Conservation (phyloP, 2,888 invertebrate genomes). For the Apamea anceps region DNA sequence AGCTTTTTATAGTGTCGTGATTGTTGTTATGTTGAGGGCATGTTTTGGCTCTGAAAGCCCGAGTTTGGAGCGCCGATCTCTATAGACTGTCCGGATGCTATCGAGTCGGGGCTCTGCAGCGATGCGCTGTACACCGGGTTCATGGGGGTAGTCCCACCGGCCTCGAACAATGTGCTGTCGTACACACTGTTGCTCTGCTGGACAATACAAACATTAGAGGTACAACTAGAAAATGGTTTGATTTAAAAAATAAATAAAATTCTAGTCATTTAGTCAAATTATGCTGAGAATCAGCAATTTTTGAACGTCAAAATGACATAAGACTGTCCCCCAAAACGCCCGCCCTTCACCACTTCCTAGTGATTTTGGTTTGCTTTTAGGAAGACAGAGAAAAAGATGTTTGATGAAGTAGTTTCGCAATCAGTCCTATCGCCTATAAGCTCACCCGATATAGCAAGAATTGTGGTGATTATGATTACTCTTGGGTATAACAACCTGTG, state of each 20-base stretch:
- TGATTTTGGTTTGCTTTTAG: not conserved
- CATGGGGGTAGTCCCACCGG: slow-evolving; percentile 91
- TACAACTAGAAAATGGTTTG: not conserved
- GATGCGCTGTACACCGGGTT: slow-evolving; percentile 93
- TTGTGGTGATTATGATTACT: not conserved
- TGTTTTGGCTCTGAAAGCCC: slow-evolving; percentile 77
- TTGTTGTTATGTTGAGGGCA: slow-evolving; percentile 85
- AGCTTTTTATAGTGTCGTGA: slow-evolving; percentile 59
- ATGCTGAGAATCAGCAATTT: too few relatives aligned
- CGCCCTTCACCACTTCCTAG: too few relatives aligned
- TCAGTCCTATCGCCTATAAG: not conserved
- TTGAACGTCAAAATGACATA: too few relatives aligned
- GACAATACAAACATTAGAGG: slow-evolving; percentile 38
- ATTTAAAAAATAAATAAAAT: not conserved
- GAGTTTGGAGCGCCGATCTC: slow-evolving; percentile 78
- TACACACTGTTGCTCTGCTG: slow-evolving; percentile 93
- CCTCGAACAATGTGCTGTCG: slow-evolving; percentile 93
- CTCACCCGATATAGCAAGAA: not conserved
- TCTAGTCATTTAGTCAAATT: too few relatives aligned
- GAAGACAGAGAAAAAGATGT: not conserved
- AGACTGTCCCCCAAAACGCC: too few relatives aligned
- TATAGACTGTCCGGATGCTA: slow-evolving; percentile 89
- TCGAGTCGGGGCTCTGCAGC: slow-evolving; percentile 93
- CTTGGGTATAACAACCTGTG: not conserved
- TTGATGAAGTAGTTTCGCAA: not conserved